phyloP scores from a whole-genome alignment of 2,888 invertebrate species.

The Plagodis pulveraria region DNA sequence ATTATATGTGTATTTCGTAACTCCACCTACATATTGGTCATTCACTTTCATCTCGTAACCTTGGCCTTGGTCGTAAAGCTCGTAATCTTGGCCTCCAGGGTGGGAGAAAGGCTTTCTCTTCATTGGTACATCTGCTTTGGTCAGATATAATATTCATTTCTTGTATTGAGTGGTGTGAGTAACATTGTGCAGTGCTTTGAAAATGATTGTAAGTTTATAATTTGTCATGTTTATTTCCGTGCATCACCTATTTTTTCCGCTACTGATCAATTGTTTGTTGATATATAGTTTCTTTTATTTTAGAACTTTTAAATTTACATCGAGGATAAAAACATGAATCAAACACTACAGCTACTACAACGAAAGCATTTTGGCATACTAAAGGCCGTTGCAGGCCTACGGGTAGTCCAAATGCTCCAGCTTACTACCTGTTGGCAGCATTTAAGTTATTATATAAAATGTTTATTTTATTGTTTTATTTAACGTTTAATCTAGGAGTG shows the following conservation, averaged over 20 bases:
- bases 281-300: background rate
- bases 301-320: too few relatives aligned
- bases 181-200: constrained; percentile 25
- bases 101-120: constrained; percentile 59
- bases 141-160: constrained; percentile 13
- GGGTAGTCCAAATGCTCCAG: too few relatives aligned
- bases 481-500: too few relatives aligned
- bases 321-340: too few relatives aligned
- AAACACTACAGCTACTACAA: too few relatives aligned
- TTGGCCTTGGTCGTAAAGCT: constrained; percentile 39
- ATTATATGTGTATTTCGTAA: constrained; percentile 28
- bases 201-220: constrained; percentile 20
- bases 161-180: constrained; percentile 22
- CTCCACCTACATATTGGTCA: constrained; percentile 29
- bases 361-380: too few relatives aligned
- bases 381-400: too few relatives aligned
- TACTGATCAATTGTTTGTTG: background rate
- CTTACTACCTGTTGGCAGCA: too few relatives aligned
- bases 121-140: constrained; percentile 12
- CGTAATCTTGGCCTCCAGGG: constrained; percentile 26
- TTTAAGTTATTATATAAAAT: too few relatives aligned
- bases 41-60: constrained; percentile 41
- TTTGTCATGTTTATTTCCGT: background rate
- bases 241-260: background rate
- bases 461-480: too few relatives aligned